Percentiles rank a stretch among this genome's conserved stretches.
Evolutionary conservation across 2,113 vertebrate species (phyloP).

Genomic region (Ctenodactylus gundi): DNA sequence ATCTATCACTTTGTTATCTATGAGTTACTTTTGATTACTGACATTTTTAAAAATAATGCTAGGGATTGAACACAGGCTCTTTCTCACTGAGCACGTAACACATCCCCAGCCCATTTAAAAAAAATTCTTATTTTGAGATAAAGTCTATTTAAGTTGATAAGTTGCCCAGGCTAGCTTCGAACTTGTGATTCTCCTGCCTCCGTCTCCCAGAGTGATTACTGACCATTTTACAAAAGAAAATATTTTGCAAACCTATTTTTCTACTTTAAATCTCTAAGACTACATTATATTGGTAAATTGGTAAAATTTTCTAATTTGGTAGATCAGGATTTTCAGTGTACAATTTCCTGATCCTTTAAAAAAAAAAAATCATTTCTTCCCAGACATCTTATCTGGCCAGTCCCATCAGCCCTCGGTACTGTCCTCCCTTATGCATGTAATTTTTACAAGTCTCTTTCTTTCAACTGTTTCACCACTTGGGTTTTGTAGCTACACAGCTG

Average conservation of each 20-base stretch:
- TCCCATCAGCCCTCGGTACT: neutral
- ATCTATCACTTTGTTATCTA: neutral
- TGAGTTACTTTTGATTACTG: slow-evolving; percentile 4
- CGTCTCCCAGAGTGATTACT: no score
- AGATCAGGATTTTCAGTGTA: slow-evolving; percentile 29
- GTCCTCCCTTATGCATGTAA: neutral
- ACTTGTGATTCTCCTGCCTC: no score
- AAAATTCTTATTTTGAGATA: no score
- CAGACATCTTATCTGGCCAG: neutral
- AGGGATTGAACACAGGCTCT: no score
- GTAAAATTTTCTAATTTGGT: neutral
- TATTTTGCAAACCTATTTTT: neutral
- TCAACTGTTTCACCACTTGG: slow-evolving; percentile 7
- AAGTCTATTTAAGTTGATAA: no score
- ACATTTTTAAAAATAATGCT: slow-evolving; percentile 6
- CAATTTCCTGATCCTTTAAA: neutral
- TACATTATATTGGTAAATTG: slow-evolving; percentile 12
- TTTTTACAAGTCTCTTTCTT: neutral
- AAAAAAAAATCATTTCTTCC: neutral
- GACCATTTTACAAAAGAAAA: slow-evolving; percentile 17
- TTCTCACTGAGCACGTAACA: no score
- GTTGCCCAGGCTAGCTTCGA: no score
- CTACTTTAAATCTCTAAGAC: neutral
- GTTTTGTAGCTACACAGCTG: neutral
- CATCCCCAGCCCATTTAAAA: no score